Conservation (phyloP, 2,113 vertebrate genomes). For the Istiophorus platypterus region DNA sequence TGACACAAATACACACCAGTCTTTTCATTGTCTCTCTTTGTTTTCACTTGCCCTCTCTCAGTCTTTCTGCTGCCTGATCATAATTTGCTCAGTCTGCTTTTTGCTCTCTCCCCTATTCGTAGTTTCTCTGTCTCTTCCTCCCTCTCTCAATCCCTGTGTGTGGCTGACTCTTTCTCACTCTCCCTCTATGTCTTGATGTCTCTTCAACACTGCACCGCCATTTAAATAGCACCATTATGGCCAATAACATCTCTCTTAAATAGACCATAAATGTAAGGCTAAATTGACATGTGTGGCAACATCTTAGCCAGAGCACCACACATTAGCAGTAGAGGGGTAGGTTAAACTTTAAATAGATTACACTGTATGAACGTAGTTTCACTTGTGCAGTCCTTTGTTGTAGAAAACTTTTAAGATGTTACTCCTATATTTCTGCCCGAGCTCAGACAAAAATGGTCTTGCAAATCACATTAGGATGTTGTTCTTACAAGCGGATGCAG, state of each 20-base stretch:
- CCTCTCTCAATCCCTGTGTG: constrained; percentile 7
- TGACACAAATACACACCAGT: constrained; percentile 55
- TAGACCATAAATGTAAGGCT: constrained; percentile 53
- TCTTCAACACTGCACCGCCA: constrained; percentile 14
- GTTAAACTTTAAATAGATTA: constrained; percentile 29
- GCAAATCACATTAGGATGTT: constrained; percentile 56
- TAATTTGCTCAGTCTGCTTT: constrained; percentile 34
- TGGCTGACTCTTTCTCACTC: neutral
- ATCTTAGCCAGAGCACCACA: constrained; percentile 24
- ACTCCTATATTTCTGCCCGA: constrained; percentile 43
- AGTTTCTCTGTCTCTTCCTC: constrained; percentile 1
- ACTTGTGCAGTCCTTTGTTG: neutral
- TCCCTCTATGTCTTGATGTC: neutral
- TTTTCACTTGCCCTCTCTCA: constrained; percentile 66
- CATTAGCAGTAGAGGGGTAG: constrained; percentile 14
- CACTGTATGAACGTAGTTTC: constrained; percentile 4
- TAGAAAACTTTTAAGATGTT: constrained; percentile 21
- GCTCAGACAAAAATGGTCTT: constrained; percentile 33
- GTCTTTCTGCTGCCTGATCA: constrained; percentile 43
- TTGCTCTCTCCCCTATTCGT: constrained; percentile 13
- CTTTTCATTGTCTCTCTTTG: constrained; percentile 54
- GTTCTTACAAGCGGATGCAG: constrained; percentile 64
- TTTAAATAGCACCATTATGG: constrained; percentile 44
- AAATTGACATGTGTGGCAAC: constrained; percentile 22
- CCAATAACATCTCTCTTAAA: constrained; percentile 46